Base-by-base conservation (phyloP, 2,888 invertebrate genomes). In the Sussaba pulchella region DNA sequence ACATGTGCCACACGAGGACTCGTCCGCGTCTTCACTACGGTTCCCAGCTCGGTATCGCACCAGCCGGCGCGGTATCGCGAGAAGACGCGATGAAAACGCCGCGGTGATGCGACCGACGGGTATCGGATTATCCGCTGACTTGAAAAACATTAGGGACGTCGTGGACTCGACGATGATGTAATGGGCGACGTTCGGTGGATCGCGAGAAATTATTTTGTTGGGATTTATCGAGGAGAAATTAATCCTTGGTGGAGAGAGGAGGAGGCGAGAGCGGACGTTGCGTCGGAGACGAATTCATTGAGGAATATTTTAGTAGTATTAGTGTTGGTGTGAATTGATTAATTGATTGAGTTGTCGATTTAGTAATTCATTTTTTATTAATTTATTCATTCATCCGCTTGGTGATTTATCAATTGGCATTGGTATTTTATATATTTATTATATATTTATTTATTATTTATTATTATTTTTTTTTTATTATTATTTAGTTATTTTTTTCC, bases 81-180 rank as follows among this genome's bases (percentile, higher is more conserved):
- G 39, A 77, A 70, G 47, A 10, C 31, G 24, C 26, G 26, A 19
- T 36, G 31, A 2, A 9, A 14, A n/a, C 57, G 31, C 43, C 31
- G 19, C 10, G 67, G 71, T 57, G 69, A 79, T 79, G 61, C 76
- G 77, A 81, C 77, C 72, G 75, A 71, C n/a, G n/a, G n/a, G n/a
- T 88, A 89, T 88, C 89, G 88, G 82, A 87, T 89, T 89, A 88
- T 88, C 74, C 86, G 89, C 89, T 88, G 90, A 89, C 87, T 90
- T 85, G 77, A 86, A 88, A 88, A 90, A 89, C 87, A 87, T 82
- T 78, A 83, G 12, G 1, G 21, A 87, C 86, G 86, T 89, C 89
- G 85, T 79, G 86, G 83, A 86, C 88, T 17, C 45, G 43, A 61
- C 61, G 83, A 87, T 88, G 88, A 89, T 86, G 88, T 85, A 88